Base-by-base conservation (phyloP, 2,888 invertebrate species). In the Cosmia trapezina region DNA sequence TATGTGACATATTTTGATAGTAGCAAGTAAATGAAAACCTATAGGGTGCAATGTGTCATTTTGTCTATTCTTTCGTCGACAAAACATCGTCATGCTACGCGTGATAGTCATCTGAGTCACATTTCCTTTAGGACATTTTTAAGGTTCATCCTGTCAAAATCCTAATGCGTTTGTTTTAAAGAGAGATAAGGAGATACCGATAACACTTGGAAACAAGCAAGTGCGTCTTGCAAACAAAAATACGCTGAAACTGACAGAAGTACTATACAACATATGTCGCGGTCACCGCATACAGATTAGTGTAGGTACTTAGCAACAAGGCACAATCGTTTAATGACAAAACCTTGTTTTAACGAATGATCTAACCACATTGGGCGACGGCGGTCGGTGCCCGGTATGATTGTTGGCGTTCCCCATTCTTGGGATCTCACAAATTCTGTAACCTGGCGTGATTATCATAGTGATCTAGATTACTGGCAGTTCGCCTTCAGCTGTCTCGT, bases 341-440 rank as follows among this genome's bases (percentile, higher is more conserved):
- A 81, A 78, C 74, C 81, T 78, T 73, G 76, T 76, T 76, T 78
- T 73, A 73, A 70, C 43, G 69, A 83, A 83, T 84, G 84, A 84
- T 77, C 76, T 86, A 83, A 86, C 81, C 84, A 75, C 69, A 76
- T 66, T 66, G 64, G 56, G 80, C 74, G 80, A 41, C 67, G 56
- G 14, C 56, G 17, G 33, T 43, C 28, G 37, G 28, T 47, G 33
- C 41, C 47, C 11, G 33, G 51, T 61, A n/a, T 62, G 41, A 70
- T 59, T 56, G 37, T 73, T 83, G 76, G 67, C 81, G 66, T 63
- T 80, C 80, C 68, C 41, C 61, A 80, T 83, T 70, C 22, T 47
- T 57, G 19, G 22, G 70, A 74, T 70, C 62, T 49, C 33, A 57
- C 14, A 37, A 49, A 57, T 67, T 59, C 47, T 62, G 19, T 28